These are phyloP conservation scores for Andinoacara biseriatus DNA, from an alignment of 2,113 vertebrate species.

Conservation along the genomic window DNA sequence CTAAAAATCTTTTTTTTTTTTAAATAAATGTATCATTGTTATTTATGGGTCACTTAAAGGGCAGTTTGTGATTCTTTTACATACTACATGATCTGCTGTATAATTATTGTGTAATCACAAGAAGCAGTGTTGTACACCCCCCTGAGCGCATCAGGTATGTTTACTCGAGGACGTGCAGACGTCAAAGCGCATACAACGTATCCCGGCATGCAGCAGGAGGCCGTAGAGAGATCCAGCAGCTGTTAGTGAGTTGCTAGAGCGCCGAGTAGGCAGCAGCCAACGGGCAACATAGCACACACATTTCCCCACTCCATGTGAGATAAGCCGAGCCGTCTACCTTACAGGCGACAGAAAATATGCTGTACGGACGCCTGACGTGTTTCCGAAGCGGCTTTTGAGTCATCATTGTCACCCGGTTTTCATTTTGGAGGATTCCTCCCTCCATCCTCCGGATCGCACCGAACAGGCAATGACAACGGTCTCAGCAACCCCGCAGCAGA, in stretches of 20 bases:
- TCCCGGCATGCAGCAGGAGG: slow-evolving; percentile 79
- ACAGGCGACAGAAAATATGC: slow-evolving; percentile 78
- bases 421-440: slow-evolving; percentile 86
- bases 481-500: slow-evolving; percentile 95
- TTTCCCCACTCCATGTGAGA: slow-evolving; percentile 69
- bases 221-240: slow-evolving; percentile 70
- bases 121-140: neutral
- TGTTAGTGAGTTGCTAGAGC: slow-evolving; percentile 69
- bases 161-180: slow-evolving; percentile 61
- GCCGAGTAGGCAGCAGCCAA: slow-evolving; percentile 59
- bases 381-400: slow-evolving; percentile 80
- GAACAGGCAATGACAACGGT: slow-evolving; percentile 95
- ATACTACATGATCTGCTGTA: neutral
- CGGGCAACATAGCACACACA: slow-evolving; percentile 51
- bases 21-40: neutral
- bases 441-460: slow-evolving; percentile 86
- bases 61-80: neutral
- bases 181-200: slow-evolving; percentile 58
- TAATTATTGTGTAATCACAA: neutral
- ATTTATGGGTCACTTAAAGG: neutral
- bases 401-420: slow-evolving; percentile 67
- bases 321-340: slow-evolving; percentile 46
- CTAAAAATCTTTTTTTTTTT: neutral
- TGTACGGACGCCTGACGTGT: slow-evolving; percentile 70
- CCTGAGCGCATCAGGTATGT: slow-evolving; percentile 41